These are phyloP conservation scores for Leucopsar rothschildi DNA, from an alignment of 2,113 vertebrate species.

Conservation along the genomic window DNA sequence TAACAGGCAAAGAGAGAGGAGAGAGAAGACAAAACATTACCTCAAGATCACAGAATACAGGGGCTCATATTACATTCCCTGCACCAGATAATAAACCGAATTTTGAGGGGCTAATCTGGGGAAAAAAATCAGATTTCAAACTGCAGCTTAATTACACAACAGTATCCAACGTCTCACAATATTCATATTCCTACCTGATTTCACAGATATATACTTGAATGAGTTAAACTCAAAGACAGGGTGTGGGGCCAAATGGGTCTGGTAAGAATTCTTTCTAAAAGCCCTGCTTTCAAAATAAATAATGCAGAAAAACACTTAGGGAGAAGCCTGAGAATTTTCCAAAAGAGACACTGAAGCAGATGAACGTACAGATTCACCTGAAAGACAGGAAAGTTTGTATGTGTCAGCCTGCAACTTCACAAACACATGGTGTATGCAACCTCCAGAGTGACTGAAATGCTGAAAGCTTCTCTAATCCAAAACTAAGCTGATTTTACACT, in stretches of 20 bases:
- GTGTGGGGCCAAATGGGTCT: neutral
- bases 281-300: conserved; percentile 35
- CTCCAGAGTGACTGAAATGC: conserved; percentile 43
- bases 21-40: neutral
- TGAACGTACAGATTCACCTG: conserved; percentile 29
- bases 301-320: conserved; percentile 51
- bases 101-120: neutral
- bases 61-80: neutral
- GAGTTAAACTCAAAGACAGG: neutral
- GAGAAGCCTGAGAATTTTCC: conserved; percentile 7
- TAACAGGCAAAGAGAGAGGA: neutral
- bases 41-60: neutral
- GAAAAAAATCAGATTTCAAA: neutral
- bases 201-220: neutral
- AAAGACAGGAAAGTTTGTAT: neutral
- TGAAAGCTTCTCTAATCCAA: conserved; percentile 66
- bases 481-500: conserved; percentile 68
- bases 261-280: conserved; percentile 33
- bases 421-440: conserved; percentile 4
- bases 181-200: neutral
- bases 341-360: conserved; percentile 7
- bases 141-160: conserved; percentile 11
- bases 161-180: neutral
- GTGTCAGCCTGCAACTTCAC: conserved; percentile 21
- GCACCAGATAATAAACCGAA: neutral